Base-by-base conservation (phyloP, 2,797 vertebrate species). In the Chaunax sp. region DNA sequence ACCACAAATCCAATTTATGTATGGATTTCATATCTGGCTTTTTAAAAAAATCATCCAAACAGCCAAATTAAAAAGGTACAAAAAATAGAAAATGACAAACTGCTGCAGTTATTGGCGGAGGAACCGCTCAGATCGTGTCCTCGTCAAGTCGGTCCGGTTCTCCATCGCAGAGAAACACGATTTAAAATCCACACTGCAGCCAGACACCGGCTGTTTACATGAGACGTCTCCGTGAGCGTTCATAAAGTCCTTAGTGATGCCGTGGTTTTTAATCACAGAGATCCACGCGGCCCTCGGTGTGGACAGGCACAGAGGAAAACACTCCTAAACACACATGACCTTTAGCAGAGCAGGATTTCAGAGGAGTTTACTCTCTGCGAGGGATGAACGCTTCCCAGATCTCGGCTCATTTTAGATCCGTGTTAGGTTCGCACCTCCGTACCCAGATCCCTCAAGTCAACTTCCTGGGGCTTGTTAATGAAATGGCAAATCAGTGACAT, bases 401-500 rank as follows among this genome's bases (percentile, higher is more conserved):
- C 74, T 78, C 6, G 16, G 59, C 66, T 77, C 57, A 40, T 73
- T 73, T 80, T 55, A 58, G 62, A 79, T 77, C 61, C 33, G 5
- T n/a, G 64, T 70, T 71, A 11, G 8, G 57, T 50, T 81, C 67
- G 64, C 5, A 64, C 30, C 23, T 57, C 62, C 7, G 58, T 44
- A 60, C 53, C 67, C 47, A 7, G 46, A 67, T 64, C 62, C 78
- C 67, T 70, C 28, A 15, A 56, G 60, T 61, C 61, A 71, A 67
- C 56, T 67, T 52, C 47, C 58, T 4, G 49, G 63, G 61, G 62
- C 63, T 75, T 49, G 38, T 72, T 65, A 75, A 67, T 81, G 54
- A 82, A 61, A 75, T 52, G 56, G 60, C 38, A 69, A 81, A 78
- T 72, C 30, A 30, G 46, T 80, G 78, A 74, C 65, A 80, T 77